Conservation (phyloP, 30 jellyfish, hydroid and myxozoan genomes). For the Pseudorhiza aurosa region DNA sequence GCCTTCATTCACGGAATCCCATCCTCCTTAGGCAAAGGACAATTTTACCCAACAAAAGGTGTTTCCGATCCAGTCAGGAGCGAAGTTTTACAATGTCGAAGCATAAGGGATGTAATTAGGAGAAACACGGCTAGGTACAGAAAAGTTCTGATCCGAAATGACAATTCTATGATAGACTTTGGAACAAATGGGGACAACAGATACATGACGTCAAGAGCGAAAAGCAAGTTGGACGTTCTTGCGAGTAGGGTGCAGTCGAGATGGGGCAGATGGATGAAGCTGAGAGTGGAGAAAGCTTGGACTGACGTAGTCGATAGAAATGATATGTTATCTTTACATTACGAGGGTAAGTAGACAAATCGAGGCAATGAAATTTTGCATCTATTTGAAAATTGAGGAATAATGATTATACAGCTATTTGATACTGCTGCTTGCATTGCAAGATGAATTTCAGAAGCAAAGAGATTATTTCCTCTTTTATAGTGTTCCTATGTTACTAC, state of each 20-base stretch:
- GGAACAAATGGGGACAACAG: conserved; percentile 77
- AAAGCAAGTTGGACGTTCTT: conserved; percentile 83
- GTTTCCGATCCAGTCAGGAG: conserved; percentile 45
- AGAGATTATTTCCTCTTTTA: no score
- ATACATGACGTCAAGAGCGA: conserved; percentile 95
- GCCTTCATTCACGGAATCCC: conserved; percentile 9
- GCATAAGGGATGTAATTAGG: conserved; percentile 89
- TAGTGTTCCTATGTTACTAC: no score
- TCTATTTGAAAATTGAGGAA: no score
- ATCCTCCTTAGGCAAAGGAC: conserved; percentile 22
- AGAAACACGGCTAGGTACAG: conserved; percentile 87
- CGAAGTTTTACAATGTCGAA: conserved; percentile 74
- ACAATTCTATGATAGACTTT: conserved; percentile 59
- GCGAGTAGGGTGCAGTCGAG: conserved; percentile 72
- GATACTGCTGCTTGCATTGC: no score
- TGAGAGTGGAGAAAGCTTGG: conserved; percentile 89
- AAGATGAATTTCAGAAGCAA: no score
- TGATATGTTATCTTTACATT: conserved; percentile 83
- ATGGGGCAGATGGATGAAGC: conserved; percentile 51
- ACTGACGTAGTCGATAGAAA: conserved; percentile 82
- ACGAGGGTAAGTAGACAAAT: conserved; percentile 86
- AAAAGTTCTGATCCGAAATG: conserved; percentile 84
- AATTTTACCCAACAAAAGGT: conserved; percentile 86
- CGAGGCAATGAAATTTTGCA: no score
- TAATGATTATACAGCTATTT: no score